These are phyloP conservation scores for Chrysotoxum bicinctum DNA, from an alignment of 2,888 invertebrate genomes.

Conservation along the genomic window DNA sequence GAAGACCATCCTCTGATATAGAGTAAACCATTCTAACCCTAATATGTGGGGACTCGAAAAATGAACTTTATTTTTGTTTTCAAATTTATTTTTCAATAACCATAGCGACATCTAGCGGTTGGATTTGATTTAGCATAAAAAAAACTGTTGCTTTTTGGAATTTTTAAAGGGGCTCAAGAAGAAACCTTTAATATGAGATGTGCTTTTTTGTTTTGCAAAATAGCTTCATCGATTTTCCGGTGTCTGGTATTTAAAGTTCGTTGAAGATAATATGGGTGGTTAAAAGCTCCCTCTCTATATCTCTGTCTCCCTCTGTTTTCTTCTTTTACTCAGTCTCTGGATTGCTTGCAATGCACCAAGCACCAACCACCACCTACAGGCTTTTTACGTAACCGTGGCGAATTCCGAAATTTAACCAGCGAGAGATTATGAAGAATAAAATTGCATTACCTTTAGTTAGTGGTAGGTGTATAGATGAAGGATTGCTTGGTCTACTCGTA, in stretches of 20 bases:
- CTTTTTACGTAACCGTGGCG: conserved; percentile 38
- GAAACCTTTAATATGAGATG: conserved; percentile 1
- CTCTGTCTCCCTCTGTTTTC: no score
- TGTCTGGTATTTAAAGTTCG: conserved; percentile 56
- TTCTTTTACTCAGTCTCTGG: conserved; percentile 2
- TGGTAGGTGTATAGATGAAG: not conserved
- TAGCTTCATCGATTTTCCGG: conserved; percentile 68
- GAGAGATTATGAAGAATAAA: conserved; percentile 27
- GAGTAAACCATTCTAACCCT: not conserved
- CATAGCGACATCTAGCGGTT: conserved; percentile 54
- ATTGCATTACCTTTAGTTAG: conserved; percentile 17
- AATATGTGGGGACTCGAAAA: conserved; percentile 30
- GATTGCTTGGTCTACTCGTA: not conserved
- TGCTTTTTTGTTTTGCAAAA: not conserved
- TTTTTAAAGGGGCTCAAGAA: not conserved
- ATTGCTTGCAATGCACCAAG: not conserved
- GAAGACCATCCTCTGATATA: not conserved
- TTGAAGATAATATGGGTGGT: not conserved
- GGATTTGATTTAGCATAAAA: not conserved
- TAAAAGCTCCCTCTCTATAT: conserved; percentile 31
- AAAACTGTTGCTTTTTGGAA: conserved; percentile 32
- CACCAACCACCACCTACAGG: conserved; percentile 13
- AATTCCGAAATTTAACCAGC: conserved; percentile 39
- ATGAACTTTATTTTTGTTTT: conserved; percentile 5
- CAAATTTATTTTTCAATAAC: not conserved